Conservation (phyloP, 1,140 invertebrate genomes). For the Monochamus saltuarius region DNA sequence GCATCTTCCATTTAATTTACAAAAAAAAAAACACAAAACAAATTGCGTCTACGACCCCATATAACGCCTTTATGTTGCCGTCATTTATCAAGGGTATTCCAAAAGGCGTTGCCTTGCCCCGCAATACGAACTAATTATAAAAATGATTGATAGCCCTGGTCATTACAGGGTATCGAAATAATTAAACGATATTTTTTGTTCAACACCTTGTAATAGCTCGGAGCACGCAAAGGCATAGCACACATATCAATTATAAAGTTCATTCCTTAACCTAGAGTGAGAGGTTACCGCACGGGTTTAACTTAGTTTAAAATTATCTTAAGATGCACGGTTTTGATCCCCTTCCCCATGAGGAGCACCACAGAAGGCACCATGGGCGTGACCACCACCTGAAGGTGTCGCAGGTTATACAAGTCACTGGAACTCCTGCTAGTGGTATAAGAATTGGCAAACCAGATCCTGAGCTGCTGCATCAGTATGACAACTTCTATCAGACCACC, state of each 20-base stretch:
- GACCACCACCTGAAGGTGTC: not conserved
- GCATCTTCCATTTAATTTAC: too few relatives aligned
- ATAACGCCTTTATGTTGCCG: too few relatives aligned
- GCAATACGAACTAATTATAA: constrained; percentile 38
- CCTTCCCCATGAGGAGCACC: not conserved
- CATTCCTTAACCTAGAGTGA: too few relatives aligned
- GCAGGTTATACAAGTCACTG: not conserved
- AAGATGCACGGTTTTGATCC: constrained; percentile 14
- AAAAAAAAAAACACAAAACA: too few relatives aligned
- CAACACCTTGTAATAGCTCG: constrained; percentile 35
- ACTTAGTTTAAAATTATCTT: too few relatives aligned
- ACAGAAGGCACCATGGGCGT: constrained; percentile 33
- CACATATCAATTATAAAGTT: too few relatives aligned
- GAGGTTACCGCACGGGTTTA: too few relatives aligned
- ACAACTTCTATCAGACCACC: constrained; percentile 66
- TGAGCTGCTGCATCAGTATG: constrained; percentile 57
- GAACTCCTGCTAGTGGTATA: constrained; percentile 11
- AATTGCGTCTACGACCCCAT: too few relatives aligned
- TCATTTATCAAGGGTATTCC: too few relatives aligned
- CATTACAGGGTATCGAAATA: constrained; percentile 36
- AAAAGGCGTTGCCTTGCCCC: too few relatives aligned
- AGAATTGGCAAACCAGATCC: constrained; percentile 35
- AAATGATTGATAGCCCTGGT: constrained; percentile 41
- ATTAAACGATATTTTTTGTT: constrained; percentile 36
- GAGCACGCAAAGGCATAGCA: constrained; percentile 22